Base-by-base conservation (phyloP, 2,888 invertebrate species). In the Ypsolopha sequella region DNA sequence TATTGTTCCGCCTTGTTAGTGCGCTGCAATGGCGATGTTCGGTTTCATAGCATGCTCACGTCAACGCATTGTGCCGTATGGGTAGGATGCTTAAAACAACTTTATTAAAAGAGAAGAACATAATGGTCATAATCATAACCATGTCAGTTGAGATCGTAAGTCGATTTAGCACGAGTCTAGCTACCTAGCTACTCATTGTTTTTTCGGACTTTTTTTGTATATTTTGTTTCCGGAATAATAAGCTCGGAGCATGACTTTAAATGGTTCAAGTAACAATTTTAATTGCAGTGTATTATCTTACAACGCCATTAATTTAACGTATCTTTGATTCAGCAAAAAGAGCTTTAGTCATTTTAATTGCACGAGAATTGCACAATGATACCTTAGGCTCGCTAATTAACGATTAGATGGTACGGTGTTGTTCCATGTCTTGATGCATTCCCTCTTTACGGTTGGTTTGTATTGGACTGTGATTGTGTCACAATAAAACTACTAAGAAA, bases 1-100 rank as follows among this genome's bases (percentile, higher is more conserved):
- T 64, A 62, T 68, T 69, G 69, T 65, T 66, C 66, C 59, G 59
- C 70, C 70, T 74, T 70, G 73, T 77, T 76, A 76, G 70, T 62
- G 63, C 24, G 24, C 24, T 24, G 24, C 24, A 24, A 24, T 70
- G 60, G 71, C 74, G 58, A 60, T 67, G 60, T 60, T 60, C 60
- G 58, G 58, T 62, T 56, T 57, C 55, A 57, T 58, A n/a, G 10
- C 39, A 54, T 60, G 63, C 56, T 56, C 54, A 51, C 51, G 53
- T 52, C 54, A 54, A 46, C 39, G 6, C 6, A 33, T 7, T 9
- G 14, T 46, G 7, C 43, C 39, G 14, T 53, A 33, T 49, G 33
- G 7, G 24, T 24, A 24, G 24, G 24, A 24, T 3, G 2, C 24
- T 4, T 24, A 4, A 24, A 4, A 24, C 24, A 24, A 24, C 24